Percentiles rank a stretch among this genome's conserved stretches.
Conservation (phyloP, 2,888 invertebrate genomes). For the Ferrisia virgata region DNA sequence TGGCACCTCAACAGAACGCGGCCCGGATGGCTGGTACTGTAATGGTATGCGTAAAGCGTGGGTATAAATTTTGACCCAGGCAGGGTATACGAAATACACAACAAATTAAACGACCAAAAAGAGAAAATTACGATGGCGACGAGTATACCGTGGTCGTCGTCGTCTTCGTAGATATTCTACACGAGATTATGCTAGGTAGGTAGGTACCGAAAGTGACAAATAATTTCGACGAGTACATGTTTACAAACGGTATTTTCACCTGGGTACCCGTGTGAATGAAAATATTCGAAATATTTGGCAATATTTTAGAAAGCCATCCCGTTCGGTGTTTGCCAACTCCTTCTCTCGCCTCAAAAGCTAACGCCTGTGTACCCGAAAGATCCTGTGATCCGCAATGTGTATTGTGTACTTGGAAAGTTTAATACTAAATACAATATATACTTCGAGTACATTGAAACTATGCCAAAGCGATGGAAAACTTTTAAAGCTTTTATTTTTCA, state of each 20-base stretch:
- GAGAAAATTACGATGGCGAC: not conserved
- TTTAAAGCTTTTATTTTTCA: not conserved
- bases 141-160: no score
- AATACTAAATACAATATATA: not conserved
- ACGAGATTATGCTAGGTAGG: no score
- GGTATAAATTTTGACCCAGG: not conserved
- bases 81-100: not conserved
- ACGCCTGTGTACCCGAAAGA: not conserved
- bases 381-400: no score
- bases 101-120: not conserved
- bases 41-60: constrained; percentile 11
- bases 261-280: not conserved
- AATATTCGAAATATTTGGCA: constrained; percentile 1
- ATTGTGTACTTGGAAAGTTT: not conserved
- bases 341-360: not conserved
- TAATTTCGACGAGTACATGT: not conserved
- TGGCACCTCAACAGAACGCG: not conserved
- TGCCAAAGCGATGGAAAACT: not conserved
- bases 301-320: not conserved
- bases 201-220: not conserved
- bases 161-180: no score
- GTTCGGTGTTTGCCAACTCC: not conserved
- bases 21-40: not conserved
- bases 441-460: not conserved
- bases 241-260: not conserved